Evolutionary conservation across 2,888 invertebrate genomes (phyloP).

Genomic region (Halictus ligatus): DNA sequence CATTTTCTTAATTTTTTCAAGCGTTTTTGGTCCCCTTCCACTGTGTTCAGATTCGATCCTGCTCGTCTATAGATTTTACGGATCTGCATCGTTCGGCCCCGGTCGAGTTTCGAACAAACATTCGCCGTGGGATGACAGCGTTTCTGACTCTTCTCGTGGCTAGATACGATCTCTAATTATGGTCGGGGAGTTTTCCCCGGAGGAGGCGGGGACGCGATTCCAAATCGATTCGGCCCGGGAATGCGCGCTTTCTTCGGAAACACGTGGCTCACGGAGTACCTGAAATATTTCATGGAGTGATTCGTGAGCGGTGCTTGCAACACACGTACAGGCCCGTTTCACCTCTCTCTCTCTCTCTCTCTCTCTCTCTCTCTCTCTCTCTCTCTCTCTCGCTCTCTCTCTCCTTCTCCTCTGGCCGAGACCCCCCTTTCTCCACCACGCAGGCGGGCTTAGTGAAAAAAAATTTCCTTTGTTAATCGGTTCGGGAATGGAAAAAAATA

Average conservation of each 20-base stretch:
- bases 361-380: too few species aligned
- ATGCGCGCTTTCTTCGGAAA: constrained; percentile 30
- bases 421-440: not conserved
- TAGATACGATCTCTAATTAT: constrained; percentile 3
- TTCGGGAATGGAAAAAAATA: constrained; percentile 53
- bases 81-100: not conserved
- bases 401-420: not conserved
- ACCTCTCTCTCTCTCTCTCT: not conserved
- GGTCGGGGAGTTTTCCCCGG: not conserved
- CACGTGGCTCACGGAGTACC: constrained; percentile 27
- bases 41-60: not conserved
- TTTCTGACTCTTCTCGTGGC: not conserved
- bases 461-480: constrained; percentile 61
- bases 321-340: not conserved
- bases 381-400: not conserved
- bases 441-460: constrained; percentile 32
- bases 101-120: not conserved
- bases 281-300: constrained; percentile 47
- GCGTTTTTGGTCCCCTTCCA: not conserved
- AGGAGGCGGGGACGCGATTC: not conserved
- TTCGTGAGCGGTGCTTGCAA: constrained; percentile 51
- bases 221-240: constrained; percentile 32
- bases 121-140: not conserved
- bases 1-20: not conserved
- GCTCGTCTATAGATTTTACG: not conserved